Conservation (phyloP, 2,797 vertebrate species). For the Huso huso region DNA sequence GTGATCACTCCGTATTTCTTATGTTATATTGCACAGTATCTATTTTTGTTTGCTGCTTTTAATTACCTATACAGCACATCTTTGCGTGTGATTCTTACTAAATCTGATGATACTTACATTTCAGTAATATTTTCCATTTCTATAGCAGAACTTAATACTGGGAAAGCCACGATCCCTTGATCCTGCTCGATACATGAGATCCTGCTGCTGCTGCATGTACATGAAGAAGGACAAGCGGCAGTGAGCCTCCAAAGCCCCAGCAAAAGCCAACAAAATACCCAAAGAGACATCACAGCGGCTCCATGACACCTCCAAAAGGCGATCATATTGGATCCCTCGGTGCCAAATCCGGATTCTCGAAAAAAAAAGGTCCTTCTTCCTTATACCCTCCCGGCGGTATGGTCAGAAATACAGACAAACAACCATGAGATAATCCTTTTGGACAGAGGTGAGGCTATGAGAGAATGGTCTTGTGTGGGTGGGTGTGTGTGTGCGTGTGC, state of each 20-base stretch:
- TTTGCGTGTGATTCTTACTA: no score
- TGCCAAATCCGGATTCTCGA: slow-evolving; percentile 45
- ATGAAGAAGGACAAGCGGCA: slow-evolving; percentile 68
- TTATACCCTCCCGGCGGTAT: slow-evolving; percentile 21
- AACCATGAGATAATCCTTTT: slow-evolving; percentile 55
- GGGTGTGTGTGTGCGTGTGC: slow-evolving; percentile 45
- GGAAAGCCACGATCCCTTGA: slow-evolving; percentile 68
- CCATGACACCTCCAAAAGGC: slow-evolving; percentile 54
- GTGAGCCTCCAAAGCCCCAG: slow-evolving; percentile 61
- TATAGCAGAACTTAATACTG: slow-evolving; percentile 62
- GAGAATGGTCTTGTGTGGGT: slow-evolving; percentile 51
- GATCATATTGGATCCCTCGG: slow-evolving; percentile 62
- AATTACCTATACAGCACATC: no score
- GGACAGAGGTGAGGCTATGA: slow-evolving; percentile 56
- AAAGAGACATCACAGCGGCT: slow-evolving; percentile 41
- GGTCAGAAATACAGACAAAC: slow-evolving; percentile 29
- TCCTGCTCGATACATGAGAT: slow-evolving; percentile 74
- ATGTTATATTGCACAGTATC: no score
- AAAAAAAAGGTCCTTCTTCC: slow-evolving; percentile 31
- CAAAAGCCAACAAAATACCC: slow-evolving; percentile 63
- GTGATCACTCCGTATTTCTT: no score
- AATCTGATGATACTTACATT: slow-evolving; percentile 70
- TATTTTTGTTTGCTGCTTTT: no score
- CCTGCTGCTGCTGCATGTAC: slow-evolving; percentile 70
- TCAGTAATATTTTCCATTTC: slow-evolving; percentile 90